A percentile compares a stretch with the other conserved stretches of the same genome.
Evolutionary conservation across 1,140 invertebrate species (phyloP).

Genomic region (Oryctes rhinoceros): DNA sequence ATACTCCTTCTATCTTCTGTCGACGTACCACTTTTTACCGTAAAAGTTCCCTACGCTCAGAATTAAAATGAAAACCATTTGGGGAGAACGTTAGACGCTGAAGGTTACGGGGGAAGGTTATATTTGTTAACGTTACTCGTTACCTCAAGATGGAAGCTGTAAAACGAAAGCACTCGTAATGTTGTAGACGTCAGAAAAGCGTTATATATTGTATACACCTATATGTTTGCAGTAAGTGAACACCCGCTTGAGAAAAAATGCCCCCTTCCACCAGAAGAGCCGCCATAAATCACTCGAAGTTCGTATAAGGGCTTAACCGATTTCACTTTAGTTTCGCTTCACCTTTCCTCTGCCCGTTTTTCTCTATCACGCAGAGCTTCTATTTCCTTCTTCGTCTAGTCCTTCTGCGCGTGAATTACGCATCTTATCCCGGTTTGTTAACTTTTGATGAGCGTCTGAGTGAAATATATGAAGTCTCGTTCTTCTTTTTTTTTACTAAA

Average conservation of each 20-base stretch:
- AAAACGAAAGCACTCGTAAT: neutral
- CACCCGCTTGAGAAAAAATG: neutral
- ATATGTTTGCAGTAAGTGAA: neutral
- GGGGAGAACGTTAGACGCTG: neutral
- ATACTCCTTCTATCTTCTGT: neutral
- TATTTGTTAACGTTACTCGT: neutral
- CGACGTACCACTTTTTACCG: neutral
- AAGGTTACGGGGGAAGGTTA: too few species aligned
- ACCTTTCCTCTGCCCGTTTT: neutral
- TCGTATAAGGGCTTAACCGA: neutral
- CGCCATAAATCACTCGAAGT: conserved; percentile 7
- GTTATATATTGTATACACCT: neutral
- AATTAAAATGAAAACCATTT: neutral
- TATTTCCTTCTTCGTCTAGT: too few species aligned
- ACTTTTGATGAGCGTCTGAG: too few species aligned
- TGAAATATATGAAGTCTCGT: too few species aligned
- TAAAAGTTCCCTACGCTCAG: neutral
- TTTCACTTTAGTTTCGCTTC: neutral
- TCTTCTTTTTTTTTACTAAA: too few species aligned
- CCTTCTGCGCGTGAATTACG: too few species aligned
- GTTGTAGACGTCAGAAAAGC: conserved; percentile 8
- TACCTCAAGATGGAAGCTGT: too few species aligned
- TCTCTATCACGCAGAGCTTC: neutral
- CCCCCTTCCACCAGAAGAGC: neutral
- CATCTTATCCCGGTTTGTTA: too few species aligned